A percentile compares a stretch with the other conserved stretches of the same genome.
Evolutionary conservation across 2,113 vertebrate genomes (phyloP).

Genomic region (Callionymus lyra): DNA sequence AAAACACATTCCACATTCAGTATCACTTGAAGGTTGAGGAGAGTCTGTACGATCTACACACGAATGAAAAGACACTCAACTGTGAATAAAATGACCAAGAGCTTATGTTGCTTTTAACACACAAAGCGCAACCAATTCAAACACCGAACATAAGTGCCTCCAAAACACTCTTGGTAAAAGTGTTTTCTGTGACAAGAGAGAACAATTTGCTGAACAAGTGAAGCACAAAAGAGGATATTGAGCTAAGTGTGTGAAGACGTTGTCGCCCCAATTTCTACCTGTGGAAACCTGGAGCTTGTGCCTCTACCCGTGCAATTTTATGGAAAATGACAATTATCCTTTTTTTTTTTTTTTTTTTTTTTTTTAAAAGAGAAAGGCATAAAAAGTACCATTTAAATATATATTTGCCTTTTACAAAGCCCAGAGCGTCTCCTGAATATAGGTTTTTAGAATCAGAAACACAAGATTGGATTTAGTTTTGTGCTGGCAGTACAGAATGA

Average conservation of each 20-base stretch:
- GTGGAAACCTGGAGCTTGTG: background rate
- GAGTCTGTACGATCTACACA: slow-evolving; percentile 6
- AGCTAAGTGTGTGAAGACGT: slow-evolving; percentile 18
- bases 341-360: background rate
- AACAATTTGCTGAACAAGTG: slow-evolving; percentile 10
- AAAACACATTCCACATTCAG: slow-evolving; percentile 41
- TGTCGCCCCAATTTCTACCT: background rate
- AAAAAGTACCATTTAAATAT: no score
- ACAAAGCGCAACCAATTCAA: background rate
- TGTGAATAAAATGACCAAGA: no score
- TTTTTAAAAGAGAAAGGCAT: no score
- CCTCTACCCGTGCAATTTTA: background rate
- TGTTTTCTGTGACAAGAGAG: slow-evolving; percentile 17
- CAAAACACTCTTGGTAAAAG: no score
- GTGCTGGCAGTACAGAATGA: no score
- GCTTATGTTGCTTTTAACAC: no score
- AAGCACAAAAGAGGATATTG: slow-evolving; percentile 20
- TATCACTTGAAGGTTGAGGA: slow-evolving; percentile 32
- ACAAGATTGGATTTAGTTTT: no score
- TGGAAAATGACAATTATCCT: background rate
- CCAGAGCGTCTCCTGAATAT: no score
- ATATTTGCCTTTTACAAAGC: no score
- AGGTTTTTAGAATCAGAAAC: no score
- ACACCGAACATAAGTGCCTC: background rate
- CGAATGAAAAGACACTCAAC: no score